Evolutionary conservation across 2,797 vertebrate species (phyloP).

Genomic region (Myripristis jacobus): DNA sequence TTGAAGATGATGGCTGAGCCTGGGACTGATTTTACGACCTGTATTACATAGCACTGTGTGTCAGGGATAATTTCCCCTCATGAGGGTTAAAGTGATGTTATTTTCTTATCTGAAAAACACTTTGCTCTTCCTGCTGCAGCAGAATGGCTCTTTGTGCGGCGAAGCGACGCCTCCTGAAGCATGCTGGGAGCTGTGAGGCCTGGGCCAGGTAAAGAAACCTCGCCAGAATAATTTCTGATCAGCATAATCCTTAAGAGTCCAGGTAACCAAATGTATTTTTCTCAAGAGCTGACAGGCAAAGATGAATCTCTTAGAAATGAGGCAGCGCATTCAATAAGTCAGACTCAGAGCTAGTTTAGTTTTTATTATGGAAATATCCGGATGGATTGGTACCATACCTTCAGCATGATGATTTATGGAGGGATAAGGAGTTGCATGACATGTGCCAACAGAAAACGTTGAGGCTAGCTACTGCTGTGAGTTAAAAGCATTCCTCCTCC

Average conservation of each 20-base stretch:
- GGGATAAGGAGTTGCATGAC: background rate
- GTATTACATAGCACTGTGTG: background rate
- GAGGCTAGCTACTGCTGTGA: background rate
- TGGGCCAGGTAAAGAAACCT: conserved; percentile 59
- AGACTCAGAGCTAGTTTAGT: background rate
- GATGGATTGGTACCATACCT: background rate
- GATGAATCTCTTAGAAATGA: background rate
- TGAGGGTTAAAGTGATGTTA: background rate
- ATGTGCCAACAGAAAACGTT: background rate
- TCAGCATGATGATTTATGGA: conserved; percentile 15
- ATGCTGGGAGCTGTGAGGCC: conserved; percentile 37
- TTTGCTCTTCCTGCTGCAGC: conserved; percentile 15
- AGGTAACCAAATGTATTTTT: background rate
- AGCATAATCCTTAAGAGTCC: background rate
- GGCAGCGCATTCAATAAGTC: background rate
- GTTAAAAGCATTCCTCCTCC: conserved; percentile 10
- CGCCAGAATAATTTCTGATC: background rate
- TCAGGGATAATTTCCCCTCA: background rate
- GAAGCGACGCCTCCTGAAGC: conserved; percentile 53
- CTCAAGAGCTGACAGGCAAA: background rate
- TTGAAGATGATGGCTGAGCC: too few relatives aligned
- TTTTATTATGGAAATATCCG: background rate
- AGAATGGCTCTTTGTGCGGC: conserved; percentile 77
- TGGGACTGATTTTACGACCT: background rate
- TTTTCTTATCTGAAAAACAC: background rate